Conservation (phyloP, 2,888 invertebrate species). For the Mesochorus sp. region DNA sequence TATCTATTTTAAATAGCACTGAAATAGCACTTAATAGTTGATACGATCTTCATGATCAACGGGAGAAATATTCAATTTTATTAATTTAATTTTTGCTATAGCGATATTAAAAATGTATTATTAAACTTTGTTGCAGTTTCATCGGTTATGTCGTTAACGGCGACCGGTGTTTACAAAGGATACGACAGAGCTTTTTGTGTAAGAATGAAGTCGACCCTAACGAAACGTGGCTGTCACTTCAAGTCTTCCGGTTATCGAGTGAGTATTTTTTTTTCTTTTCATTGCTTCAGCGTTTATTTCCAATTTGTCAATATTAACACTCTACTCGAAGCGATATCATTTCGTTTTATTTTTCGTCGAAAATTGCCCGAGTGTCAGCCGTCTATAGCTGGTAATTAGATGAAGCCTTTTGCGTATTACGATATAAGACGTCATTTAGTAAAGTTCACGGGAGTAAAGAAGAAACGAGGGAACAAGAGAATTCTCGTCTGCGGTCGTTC, state of each 20-base stretch:
- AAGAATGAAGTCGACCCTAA: conserved; percentile 98
- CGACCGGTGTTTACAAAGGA: conserved; percentile 89
- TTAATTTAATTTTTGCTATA: background rate
- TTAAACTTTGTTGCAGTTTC: conserved; percentile 86
- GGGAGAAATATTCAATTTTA: background rate
- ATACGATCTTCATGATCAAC: background rate
- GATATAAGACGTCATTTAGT: conserved; percentile 37
- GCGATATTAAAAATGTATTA: background rate
- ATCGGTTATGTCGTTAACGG: conserved; percentile 90
- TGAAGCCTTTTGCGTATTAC: conserved; percentile 5
- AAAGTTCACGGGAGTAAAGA: conserved; percentile 32
- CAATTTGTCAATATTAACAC: too few species aligned
- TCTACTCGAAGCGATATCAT: too few species aligned
- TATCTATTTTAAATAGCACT: conserved; percentile 53
- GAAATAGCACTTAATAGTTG: conserved; percentile 21
- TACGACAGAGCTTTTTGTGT: conserved; percentile 96
- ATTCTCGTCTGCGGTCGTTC: conserved; percentile 59
- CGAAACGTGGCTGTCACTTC: conserved; percentile 98
- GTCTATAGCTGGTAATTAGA: conserved; percentile 46
- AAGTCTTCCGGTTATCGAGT: conserved; percentile 98
- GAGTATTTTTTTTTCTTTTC: conserved; percentile 83
- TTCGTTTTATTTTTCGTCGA: conserved; percentile 27
- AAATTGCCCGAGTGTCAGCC: conserved; percentile 15
- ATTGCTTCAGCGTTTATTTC: background rate
- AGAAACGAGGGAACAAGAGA: conserved; percentile 10